These are phyloP conservation scores for Andrena cerasifolii DNA, from an alignment of 1,140 invertebrate species.

Conservation along the genomic window DNA sequence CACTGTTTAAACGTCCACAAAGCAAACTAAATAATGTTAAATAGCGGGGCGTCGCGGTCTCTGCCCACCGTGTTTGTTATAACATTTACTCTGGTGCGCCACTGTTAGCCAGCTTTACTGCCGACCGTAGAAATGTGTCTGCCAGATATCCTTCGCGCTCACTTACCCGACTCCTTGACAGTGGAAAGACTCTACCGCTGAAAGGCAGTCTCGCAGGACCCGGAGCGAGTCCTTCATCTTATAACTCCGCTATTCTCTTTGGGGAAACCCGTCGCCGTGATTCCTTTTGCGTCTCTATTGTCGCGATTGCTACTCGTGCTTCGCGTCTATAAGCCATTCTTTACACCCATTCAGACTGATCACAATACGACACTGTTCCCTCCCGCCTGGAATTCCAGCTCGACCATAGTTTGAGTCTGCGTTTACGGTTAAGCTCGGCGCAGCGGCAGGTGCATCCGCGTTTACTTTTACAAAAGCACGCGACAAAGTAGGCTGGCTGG, in stretches of 20 bases:
- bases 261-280: not conserved
- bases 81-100: slow-evolving; percentile 79
- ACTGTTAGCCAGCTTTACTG: slow-evolving; percentile 76
- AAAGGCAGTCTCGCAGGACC: slow-evolving; percentile 20
- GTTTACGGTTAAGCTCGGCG: slow-evolving; percentile 3
- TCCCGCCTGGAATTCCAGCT: not conserved
- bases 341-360: not conserved
- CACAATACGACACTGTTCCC: not conserved
- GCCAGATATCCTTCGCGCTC: slow-evolving; percentile 76
- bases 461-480: slow-evolving; percentile 25
- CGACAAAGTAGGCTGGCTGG: not conserved
- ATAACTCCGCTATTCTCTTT: not conserved
- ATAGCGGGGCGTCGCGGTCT: slow-evolving; percentile 75
- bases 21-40: slow-evolving; percentile 82
- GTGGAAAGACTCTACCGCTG: slow-evolving; percentile 60
- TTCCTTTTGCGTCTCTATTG: not conserved
- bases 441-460: slow-evolving; percentile 14
- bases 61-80: slow-evolving; percentile 76
- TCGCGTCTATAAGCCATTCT: no score
- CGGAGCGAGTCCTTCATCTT: slow-evolving; percentile 5
- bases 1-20: slow-evolving; percentile 79
- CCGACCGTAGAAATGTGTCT: slow-evolving; percentile 73
- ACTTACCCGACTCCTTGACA: slow-evolving; percentile 65
- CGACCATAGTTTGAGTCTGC: not conserved
- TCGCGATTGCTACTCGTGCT: not conserved